Percentiles rank a stretch among this genome's conserved stretches.
phyloP scores from a whole-genome alignment of 2,888 invertebrate genomes.

The Aleiodes alternator region DNA sequence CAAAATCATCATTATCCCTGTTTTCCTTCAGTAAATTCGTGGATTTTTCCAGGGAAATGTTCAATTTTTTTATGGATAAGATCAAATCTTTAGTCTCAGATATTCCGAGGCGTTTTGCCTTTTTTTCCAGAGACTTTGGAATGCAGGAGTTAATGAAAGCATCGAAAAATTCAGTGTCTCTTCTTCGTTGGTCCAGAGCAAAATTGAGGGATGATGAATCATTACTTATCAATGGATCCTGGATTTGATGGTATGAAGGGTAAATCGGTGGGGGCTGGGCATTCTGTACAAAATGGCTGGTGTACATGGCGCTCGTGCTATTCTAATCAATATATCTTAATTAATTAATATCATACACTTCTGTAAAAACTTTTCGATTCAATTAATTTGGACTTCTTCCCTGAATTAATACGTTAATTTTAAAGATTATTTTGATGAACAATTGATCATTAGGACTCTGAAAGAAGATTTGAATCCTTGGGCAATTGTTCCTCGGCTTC shows the following conservation, averaged over 20 bases:
- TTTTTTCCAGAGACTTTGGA: slow-evolving; percentile 50
- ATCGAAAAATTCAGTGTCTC: slow-evolving; percentile 61
- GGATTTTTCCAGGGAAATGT: slow-evolving; percentile 70
- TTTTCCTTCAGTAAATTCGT: slow-evolving; percentile 75
- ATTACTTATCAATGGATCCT: neutral
- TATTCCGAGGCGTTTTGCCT: slow-evolving; percentile 65
- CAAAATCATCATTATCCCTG: slow-evolving; percentile 76
- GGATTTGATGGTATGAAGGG: neutral
- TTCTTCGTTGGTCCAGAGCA: slow-evolving; percentile 55
- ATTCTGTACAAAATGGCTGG: slow-evolving; percentile 22
- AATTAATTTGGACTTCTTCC: neutral
- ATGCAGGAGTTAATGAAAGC: slow-evolving; percentile 59
- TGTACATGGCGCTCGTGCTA: slow-evolving; percentile 40
- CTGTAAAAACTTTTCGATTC: neutral
- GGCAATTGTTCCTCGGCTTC: slow-evolving; percentile 74
- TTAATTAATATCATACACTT: slow-evolving; percentile 18
- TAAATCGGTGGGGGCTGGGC: slow-evolving; percentile 7
- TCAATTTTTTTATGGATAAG: slow-evolving; percentile 71
- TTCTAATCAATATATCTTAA: slow-evolving; percentile 6
- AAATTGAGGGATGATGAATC: neutral
- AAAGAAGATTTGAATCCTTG: slow-evolving; percentile 61
- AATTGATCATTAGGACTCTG: slow-evolving; percentile 1
- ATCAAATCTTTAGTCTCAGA: slow-evolving; percentile 70
- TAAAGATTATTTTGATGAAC: neutral
- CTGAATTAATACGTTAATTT: slow-evolving; percentile 22